These are phyloP conservation scores for Gyps fulvus DNA, from an alignment of 2,113 vertebrate species.

Conservation along the genomic window DNA sequence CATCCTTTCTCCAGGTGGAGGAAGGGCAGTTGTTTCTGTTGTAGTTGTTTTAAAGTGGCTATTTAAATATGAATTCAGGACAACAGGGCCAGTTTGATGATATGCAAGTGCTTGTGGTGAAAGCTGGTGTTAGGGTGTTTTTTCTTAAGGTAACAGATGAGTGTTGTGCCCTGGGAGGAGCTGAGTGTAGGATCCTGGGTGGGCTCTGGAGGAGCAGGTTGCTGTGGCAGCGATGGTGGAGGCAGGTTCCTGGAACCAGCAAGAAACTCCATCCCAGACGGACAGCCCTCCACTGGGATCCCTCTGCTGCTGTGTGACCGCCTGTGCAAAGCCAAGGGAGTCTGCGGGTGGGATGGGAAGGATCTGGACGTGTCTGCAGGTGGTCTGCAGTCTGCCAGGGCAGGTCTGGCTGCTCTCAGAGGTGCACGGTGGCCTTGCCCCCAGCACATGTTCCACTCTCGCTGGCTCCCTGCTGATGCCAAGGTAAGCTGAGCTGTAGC, in stretches of 20 bases:
- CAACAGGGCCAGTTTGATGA: neutral
- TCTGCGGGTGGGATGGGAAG: neutral
- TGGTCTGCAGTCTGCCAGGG: neutral
- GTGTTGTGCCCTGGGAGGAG: neutral
- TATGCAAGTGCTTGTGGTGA: neutral
- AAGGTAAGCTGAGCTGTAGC: neutral
- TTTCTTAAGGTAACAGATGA: neutral
- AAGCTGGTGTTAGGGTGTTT: neutral
- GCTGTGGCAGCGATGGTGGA: neutral
- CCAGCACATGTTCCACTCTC: accelerated
- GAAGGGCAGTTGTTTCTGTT: neutral
- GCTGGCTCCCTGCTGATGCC: neutral
- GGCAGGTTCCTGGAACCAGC: neutral
- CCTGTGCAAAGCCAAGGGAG: neutral
- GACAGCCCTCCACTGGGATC: neutral
- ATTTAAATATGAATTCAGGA: neutral
- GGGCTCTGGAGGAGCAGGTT: neutral
- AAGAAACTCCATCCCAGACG: neutral
- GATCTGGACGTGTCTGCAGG: neutral
- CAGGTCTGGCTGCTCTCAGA: neutral
- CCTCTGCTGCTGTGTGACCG: accelerated
- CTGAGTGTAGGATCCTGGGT: neutral
- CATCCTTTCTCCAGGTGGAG: neutral
- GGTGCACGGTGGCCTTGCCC: neutral
- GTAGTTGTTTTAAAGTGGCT: neutral